Conservation (phyloP, 2,888 invertebrate genomes). For the Eurytoma adleriae region DNA sequence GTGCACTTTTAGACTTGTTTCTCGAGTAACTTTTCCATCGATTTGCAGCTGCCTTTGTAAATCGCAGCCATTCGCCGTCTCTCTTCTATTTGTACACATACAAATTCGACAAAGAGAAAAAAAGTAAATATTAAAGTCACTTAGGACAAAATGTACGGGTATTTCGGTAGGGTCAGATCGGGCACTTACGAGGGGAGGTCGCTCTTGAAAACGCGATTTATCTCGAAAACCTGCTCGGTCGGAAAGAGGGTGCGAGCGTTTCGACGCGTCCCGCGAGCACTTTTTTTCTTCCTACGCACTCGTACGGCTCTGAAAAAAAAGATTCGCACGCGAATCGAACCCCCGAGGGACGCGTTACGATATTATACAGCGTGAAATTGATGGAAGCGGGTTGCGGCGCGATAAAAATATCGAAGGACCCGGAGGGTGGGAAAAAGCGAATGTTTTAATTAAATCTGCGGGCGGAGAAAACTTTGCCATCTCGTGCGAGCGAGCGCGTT, state of each 20-base stretch:
- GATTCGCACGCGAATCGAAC: neutral
- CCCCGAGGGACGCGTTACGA: neutral
- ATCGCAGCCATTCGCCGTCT: neutral
- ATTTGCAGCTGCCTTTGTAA: constrained; percentile 26
- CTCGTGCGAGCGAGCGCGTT: constrained; percentile 8
- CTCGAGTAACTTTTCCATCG: constrained; percentile 32
- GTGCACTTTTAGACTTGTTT: constrained; percentile 19
- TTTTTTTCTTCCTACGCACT: constrained; percentile 33
- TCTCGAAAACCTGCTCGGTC: constrained; percentile 67
- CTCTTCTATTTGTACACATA: neutral
- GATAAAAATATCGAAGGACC: constrained; percentile 50
- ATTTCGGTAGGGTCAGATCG: too few relatives aligned
- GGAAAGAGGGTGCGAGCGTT: constrained; percentile 64
- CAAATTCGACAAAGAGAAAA: constrained; percentile 5
- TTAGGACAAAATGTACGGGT: too few relatives aligned
- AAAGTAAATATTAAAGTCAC: too few relatives aligned
- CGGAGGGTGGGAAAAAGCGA: constrained; percentile 35
- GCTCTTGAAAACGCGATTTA: constrained; percentile 46
- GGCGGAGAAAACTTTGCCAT: constrained; percentile 38
- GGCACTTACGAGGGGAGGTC: constrained; percentile 13
- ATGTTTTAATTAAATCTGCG: constrained; percentile 56
- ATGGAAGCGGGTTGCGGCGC: constrained; percentile 32
- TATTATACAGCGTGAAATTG: constrained; percentile 43
- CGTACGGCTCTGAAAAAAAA: neutral
- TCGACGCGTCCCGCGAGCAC: neutral